A percentile compares a stretch with the other conserved stretches of the same genome.
These are phyloP conservation scores for Masnerella sp. DNA, from an alignment of 2,888 invertebrate genomes.

Conservation along the genomic window DNA sequence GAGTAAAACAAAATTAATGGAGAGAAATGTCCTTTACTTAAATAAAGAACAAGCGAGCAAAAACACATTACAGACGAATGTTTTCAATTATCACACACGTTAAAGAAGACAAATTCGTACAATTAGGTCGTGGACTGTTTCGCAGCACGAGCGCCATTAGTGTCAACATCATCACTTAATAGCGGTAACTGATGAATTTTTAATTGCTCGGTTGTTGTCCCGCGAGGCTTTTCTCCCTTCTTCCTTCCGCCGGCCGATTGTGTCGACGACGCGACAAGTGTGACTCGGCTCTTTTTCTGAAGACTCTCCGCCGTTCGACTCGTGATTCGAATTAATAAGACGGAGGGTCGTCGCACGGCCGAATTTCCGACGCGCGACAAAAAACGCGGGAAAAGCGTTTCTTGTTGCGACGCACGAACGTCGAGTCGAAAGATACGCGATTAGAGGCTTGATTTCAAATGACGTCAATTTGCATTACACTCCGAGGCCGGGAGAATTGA, in stretches of 20 bases:
- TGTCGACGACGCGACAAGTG: slow-evolving; percentile 51
- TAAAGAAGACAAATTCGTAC: slow-evolving; percentile 42
- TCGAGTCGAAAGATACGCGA: no score
- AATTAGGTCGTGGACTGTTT: slow-evolving; percentile 34
- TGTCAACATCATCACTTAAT: slow-evolving; percentile 49
- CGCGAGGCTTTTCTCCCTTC: slow-evolving; percentile 43
- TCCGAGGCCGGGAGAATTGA: slow-evolving; percentile 31
- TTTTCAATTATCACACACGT: slow-evolving; percentile 31
- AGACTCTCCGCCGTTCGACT: slow-evolving; percentile 46
- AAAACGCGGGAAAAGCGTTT: no score
- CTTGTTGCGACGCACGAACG: background rate
- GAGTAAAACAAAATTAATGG: no score
- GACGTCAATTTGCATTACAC: slow-evolving; percentile 50
- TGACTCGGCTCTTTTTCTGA: slow-evolving; percentile 57
- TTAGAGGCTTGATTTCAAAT: slow-evolving; percentile 45
- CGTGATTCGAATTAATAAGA: slow-evolving; percentile 58
- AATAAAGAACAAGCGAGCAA: background rate
- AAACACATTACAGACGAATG: slow-evolving; percentile 23
- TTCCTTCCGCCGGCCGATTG: slow-evolving; percentile 23
- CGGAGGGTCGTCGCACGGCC: slow-evolving; percentile 16
- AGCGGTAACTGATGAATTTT: slow-evolving; percentile 50
- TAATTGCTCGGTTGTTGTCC: slow-evolving; percentile 48
- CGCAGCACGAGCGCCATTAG: slow-evolving; percentile 29
- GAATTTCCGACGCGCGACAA: slow-evolving; percentile 8
- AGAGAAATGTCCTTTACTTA: background rate